Evolutionary conservation across 2,888 invertebrate species (phyloP).

Genomic region (Lasiommata megera): DNA sequence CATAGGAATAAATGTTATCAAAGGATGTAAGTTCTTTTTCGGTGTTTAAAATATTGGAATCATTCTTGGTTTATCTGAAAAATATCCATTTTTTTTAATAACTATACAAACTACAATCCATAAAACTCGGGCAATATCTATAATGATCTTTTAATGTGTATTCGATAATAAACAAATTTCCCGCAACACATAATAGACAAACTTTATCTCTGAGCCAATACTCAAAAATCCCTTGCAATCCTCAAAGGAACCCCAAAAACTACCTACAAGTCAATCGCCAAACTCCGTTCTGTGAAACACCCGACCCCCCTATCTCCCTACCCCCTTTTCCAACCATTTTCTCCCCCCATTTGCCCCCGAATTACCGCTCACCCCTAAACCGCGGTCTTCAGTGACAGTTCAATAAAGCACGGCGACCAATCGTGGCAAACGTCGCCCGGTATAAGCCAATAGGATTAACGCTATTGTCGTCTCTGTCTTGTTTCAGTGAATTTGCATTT

Average conservation of each 20-base stretch:
- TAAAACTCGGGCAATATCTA: too few relatives aligned
- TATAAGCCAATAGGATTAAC: slow-evolving; percentile 82
- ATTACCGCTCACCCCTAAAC: slow-evolving; percentile 76
- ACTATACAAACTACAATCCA: too few relatives aligned
- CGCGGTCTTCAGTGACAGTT: slow-evolving; percentile 79
- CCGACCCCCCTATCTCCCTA: slow-evolving; percentile 41
- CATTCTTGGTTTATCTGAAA: too few relatives aligned
- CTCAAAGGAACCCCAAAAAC: slow-evolving; percentile 72
- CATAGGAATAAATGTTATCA: too few relatives aligned
- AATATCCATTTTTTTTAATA: too few relatives aligned
- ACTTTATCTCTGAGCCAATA: slow-evolving; percentile 24
- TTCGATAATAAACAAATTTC: not conserved
- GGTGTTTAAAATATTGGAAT: too few relatives aligned
- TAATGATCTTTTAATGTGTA: too few relatives aligned
- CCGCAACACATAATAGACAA: not conserved
- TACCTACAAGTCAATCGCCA: slow-evolving; percentile 81
- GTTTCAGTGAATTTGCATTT: slow-evolving; percentile 34
- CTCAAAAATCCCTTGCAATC: slow-evolving; percentile 38
- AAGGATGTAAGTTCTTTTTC: too few relatives aligned
- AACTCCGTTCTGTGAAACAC: slow-evolving; percentile 70
- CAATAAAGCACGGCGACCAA: slow-evolving; percentile 79
- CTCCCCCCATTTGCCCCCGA: slow-evolving; percentile 65
- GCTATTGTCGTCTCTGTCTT: slow-evolving; percentile 54
- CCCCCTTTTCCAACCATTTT: slow-evolving; percentile 43
- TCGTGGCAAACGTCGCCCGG: slow-evolving; percentile 78